Evolutionary conservation across 2,888 invertebrate species (phyloP).

Genomic region (Scaptomyza parva): DNA sequence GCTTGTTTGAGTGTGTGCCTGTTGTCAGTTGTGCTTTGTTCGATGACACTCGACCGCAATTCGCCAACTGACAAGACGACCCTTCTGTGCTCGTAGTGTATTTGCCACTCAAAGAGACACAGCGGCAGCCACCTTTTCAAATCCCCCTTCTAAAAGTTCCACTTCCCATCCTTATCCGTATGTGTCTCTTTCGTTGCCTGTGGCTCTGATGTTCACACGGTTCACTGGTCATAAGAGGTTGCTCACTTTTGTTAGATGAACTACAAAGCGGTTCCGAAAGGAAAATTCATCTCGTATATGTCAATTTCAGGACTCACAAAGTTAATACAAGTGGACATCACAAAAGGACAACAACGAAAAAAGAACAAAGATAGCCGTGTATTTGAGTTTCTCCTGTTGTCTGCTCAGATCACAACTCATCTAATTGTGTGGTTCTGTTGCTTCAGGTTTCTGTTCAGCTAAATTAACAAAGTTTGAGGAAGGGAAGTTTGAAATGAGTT

Average conservation of each 20-base stretch:
- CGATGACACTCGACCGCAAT: conserved; percentile 74
- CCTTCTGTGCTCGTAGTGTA: conserved; percentile 25
- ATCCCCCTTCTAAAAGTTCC: background rate
- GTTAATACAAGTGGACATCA: background rate
- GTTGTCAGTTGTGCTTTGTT: conserved; percentile 38
- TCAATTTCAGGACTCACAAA: conserved; percentile 27
- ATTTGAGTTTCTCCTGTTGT: conserved; percentile 1
- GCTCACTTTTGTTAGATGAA: conserved; percentile 41
- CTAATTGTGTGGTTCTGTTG: conserved; percentile 54
- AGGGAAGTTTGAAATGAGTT: conserved; percentile 23
- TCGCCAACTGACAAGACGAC: conserved; percentile 39
- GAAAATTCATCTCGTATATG: conserved; percentile 16
- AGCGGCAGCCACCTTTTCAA: conserved; percentile 18
- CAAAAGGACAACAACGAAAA: background rate
- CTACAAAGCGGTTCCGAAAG: conserved; percentile 37
- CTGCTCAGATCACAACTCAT: conserved; percentile 15
- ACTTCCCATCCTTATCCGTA: too few relatives aligned
- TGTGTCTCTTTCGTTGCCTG: background rate
- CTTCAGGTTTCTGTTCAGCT: conserved; percentile 40
- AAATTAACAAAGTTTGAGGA: conserved; percentile 30
- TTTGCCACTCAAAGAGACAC: conserved; percentile 51
- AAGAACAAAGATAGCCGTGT: conserved; percentile 18
- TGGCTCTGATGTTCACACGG: conserved; percentile 39
- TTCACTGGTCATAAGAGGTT: conserved; percentile 53
- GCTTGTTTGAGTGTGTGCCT: conserved; percentile 2